Base-by-base conservation (phyloP, 2,113 vertebrate genomes). In the Eulacestoma nigropectus region DNA sequence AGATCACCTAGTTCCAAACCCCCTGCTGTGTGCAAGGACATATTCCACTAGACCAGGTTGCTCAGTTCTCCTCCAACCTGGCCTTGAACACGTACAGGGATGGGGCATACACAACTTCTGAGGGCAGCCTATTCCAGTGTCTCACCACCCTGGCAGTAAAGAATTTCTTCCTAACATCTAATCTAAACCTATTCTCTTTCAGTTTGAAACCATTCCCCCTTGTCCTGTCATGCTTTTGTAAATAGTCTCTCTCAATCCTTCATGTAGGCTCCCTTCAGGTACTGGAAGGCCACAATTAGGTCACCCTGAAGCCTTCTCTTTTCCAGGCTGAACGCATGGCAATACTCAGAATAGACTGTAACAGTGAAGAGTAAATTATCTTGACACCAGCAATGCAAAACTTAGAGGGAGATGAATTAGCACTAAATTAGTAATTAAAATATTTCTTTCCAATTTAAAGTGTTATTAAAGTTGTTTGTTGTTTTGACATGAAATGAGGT, bases 351-450 rank as follows among this genome's bases (percentile, higher is more conserved):
- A 92, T 20, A 67, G 19, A 13, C 8, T 84, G 55, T 26, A 86
- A 70, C 30, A 88, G 64, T 55, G 20, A 89, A 67, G 60, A 89
- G 20, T 69, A 85, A 85, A 88, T 95, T 95, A 52, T 84, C 52
- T 78, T 93, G 83, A 84, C 52, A 75, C 4, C 8, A 44, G 19
- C 74, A 84, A 77, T 67, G 27, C 6, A 7, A 90, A 80, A 82
- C 63, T 68, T 67, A 90, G 23, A 77, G 16, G 19, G 47, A 91
- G 52, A 87, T 91, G 19, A 92, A 92, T 75, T 92, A 89, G 25
- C 44, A 82, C 25, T 56, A 82, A 82, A 91, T 82, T 68, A 95
- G 32, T 87, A 95, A 87, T 92, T 89, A 94, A 93, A 73, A 77
- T 70, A 77, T 68, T 87, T 78, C 2, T 95, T 94, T 79, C 68